phyloP scores from a whole-genome alignment of 2,113 vertebrate species.

The Oncorhynchus kisutch region DNA sequence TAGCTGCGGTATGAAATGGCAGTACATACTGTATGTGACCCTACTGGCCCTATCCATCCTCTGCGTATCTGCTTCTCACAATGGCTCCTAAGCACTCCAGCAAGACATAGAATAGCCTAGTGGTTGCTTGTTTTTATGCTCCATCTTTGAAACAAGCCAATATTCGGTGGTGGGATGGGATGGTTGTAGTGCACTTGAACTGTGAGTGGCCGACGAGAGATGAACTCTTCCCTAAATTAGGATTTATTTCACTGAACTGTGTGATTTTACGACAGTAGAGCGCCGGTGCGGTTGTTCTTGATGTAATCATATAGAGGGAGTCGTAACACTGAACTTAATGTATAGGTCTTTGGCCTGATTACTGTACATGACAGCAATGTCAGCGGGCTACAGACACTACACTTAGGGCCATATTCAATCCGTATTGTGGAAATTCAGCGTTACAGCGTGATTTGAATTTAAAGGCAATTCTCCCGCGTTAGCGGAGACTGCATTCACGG shows the following conservation, averaged over 20 bases:
- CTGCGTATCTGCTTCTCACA: background rate
- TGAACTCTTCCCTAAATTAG: conserved; percentile 8
- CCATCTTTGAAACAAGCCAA: background rate
- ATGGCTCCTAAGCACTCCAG: background rate
- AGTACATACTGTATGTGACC: background rate
- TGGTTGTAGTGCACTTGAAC: conserved; percentile 19
- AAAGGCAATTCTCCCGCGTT: no score
- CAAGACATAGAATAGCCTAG: background rate
- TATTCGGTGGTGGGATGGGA: conserved; percentile 4
- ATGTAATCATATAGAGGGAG: conserved; percentile 39
- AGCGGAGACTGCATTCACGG: no score
- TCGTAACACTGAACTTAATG: conserved; percentile 66
- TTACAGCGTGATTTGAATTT: no score
- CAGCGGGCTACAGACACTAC: conserved; percentile 6
- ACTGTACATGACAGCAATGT: background rate
- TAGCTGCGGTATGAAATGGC: no score
- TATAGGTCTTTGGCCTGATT: conserved; percentile 17
- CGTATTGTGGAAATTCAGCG: no score
- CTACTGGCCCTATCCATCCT: background rate
- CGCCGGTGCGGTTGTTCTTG: conserved; percentile 16
- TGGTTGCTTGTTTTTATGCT: background rate
- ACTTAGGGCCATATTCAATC: background rate
- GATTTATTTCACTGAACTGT: conserved; percentile 59
- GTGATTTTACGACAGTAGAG: conserved; percentile 19
- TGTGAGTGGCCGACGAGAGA: background rate